Base-by-base conservation (phyloP, 1,140 invertebrate species). In the Cyrtorhinus lividipennis region DNA sequence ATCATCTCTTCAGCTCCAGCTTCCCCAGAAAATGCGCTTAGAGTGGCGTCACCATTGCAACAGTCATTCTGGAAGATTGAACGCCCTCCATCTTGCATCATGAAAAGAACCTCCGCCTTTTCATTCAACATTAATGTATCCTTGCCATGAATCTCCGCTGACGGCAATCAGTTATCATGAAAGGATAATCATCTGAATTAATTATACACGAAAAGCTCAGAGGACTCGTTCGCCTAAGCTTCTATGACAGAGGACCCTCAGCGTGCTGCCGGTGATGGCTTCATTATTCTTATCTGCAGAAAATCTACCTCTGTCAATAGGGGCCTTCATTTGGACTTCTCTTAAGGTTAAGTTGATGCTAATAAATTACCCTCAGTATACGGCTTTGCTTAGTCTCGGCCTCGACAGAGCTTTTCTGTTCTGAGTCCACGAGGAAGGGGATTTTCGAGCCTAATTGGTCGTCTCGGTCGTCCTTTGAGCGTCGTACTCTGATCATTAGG, bases 241-340 rank as follows among this genome's bases (percentile, higher is more conserved):
- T 38, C 30, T 38, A 53, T 20, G 20, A 13, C 12, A 22, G 48
- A 53, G 48, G 48, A 53, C 48, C 30, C 48, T 53, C 48, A 53
- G 20, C 10, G 30, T 38, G 48, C 10, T n/a, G 48, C 5, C 10
- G 10, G 48, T 12, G 20, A 53, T 53, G 48, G 8, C 48, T 53
- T 53, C 48, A 53, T 53, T 53, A 53, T 53, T 53, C 20, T 53
- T 53, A 53, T 53, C 48, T 53, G 12, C 48, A 15, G 48, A 5
- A 20, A 53, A 53, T 53, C 48, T 53, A 12, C 48, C 48, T 22
- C 48, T 20, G 10, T 53, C 48, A 53, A 53, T 15, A 53, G 48
- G 18, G 20, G 48, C 48, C 48, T 12, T 53, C 10, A 53, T 53
- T 53, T 53, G 48, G 48, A 53, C 48, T 53, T 53, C 30, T 38